Evolutionary conservation across 1,140 invertebrate species (phyloP).

Genomic region (Drosophila carrolli): DNA sequence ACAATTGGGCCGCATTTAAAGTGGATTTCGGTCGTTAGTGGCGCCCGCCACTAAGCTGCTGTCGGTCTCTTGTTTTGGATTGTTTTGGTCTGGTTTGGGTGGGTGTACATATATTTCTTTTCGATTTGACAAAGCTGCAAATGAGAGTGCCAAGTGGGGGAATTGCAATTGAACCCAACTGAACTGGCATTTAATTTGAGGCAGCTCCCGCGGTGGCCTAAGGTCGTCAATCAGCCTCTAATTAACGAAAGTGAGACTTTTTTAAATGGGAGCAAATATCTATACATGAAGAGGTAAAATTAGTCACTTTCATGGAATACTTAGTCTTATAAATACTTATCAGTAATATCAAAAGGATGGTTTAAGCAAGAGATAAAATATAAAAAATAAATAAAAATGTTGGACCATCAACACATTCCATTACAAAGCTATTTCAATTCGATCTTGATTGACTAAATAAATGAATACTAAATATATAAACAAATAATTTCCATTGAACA

Average conservation of each 20-base stretch:
- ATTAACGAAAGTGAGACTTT: slow-evolving; percentile 7
- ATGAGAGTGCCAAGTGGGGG: slow-evolving; percentile 18
- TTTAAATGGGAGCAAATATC: neutral
- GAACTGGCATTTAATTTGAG: slow-evolving; percentile 13
- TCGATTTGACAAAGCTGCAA: slow-evolving; percentile 29
- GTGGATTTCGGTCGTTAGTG: slow-evolving; percentile 49
- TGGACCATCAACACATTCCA: no score
- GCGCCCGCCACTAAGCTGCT: slow-evolving; percentile 31
- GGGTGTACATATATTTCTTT: slow-evolving; percentile 6
- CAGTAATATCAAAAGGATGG: no score
- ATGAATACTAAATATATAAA: no score
- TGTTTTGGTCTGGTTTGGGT: slow-evolving; percentile 24
- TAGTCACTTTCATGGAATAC: no score
- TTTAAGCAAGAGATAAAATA: no score
- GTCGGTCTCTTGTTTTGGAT: slow-evolving; percentile 10
- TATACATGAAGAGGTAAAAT: no score
- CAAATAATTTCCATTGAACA: no score
- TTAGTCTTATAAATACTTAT: no score
- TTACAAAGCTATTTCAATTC: no score
- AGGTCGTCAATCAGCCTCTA: slow-evolving; percentile 19
- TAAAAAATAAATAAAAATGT: no score
- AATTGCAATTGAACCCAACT: slow-evolving; percentile 22
- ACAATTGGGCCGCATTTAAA: slow-evolving; percentile 48
- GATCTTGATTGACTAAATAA: no score
- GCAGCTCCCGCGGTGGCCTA: neutral